These are phyloP conservation scores for Onychomys leucogaster DNA, from an alignment of 2,797 vertebrate species.

Conservation along the genomic window DNA sequence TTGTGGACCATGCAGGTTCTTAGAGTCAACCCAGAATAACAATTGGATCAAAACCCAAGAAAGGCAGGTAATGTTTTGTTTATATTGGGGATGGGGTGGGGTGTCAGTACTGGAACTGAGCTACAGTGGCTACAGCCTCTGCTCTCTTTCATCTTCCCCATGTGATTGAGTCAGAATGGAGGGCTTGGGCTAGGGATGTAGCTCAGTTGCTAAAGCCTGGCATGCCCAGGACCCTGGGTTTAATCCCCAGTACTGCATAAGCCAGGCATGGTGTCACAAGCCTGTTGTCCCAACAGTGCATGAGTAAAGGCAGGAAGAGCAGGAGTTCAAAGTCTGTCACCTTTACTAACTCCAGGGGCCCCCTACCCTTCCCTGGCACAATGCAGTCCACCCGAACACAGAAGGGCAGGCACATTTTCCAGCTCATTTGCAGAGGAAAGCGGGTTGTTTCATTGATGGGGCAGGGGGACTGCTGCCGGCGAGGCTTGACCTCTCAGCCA, in stretches of 20 bases:
- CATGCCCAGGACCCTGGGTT: not conserved
- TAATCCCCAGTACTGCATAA: not conserved
- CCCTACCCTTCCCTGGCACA: not conserved
- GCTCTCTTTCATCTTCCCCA: not conserved
- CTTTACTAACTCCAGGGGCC: not conserved
- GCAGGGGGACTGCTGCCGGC: not conserved
- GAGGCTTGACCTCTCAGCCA: not conserved
- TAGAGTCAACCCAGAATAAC: not conserved
- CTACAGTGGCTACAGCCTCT: not conserved
- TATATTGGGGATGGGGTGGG: not conserved
- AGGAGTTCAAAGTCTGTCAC: not conserved
- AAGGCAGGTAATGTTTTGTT: not conserved
- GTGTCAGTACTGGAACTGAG: not conserved
- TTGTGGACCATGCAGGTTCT: not conserved
- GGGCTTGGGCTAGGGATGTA: not conserved
- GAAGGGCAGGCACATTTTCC: constrained; percentile 60
- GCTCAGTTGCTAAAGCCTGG: not conserved
- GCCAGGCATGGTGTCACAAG: not conserved
- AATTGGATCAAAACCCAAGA: constrained; percentile 2
- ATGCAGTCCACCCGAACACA: not conserved
- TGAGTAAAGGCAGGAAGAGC: not conserved
- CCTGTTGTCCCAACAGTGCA: not conserved
- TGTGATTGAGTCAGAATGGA: not conserved
- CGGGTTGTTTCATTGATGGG: not conserved
- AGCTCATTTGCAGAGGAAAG: constrained; percentile 62